Evolutionary conservation across 2,113 vertebrate genomes (phyloP).

Genomic region (Pelecanoides urinatrix): DNA sequence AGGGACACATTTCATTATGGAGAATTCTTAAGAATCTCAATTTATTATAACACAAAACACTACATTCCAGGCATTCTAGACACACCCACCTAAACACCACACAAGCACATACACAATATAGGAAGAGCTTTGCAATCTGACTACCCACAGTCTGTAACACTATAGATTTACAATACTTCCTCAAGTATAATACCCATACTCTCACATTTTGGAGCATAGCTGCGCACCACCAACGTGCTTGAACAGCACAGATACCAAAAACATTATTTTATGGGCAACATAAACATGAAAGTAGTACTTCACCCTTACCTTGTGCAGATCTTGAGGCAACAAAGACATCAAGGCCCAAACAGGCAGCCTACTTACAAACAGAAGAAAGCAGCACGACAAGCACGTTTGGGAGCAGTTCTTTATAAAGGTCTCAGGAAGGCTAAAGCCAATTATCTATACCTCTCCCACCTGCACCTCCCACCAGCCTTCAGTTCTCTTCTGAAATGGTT

Average conservation of each 20-base stretch:
- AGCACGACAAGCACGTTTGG: accelerated
- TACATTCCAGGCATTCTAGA: too few relatives aligned
- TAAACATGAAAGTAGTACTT: not conserved
- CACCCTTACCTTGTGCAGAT: not conserved
- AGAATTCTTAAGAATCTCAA: not conserved
- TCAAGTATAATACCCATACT: accelerated
- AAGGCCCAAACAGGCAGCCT: accelerated
- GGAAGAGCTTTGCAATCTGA: not conserved
- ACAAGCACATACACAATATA: accelerated
- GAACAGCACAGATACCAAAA: not conserved
- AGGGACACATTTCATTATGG: not conserved
- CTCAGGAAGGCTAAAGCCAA: too few relatives aligned
- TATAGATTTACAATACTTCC: accelerated
- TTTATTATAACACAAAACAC: accelerated
- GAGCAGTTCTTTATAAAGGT: not conserved
- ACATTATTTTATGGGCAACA: accelerated
- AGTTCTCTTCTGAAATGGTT: slow-evolving; percentile 55
- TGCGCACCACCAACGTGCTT: accelerated
- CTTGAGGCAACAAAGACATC: accelerated
- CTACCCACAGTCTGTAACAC: accelerated
- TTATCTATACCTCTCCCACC: not conserved
- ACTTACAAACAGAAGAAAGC: accelerated
- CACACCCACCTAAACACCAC: not conserved
- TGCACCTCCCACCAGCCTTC: slow-evolving; percentile 1
- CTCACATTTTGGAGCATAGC: accelerated